These are phyloP conservation scores for Pachliopta kotzebuea DNA, from an alignment of 2,888 invertebrate species.

Conservation along the genomic window DNA sequence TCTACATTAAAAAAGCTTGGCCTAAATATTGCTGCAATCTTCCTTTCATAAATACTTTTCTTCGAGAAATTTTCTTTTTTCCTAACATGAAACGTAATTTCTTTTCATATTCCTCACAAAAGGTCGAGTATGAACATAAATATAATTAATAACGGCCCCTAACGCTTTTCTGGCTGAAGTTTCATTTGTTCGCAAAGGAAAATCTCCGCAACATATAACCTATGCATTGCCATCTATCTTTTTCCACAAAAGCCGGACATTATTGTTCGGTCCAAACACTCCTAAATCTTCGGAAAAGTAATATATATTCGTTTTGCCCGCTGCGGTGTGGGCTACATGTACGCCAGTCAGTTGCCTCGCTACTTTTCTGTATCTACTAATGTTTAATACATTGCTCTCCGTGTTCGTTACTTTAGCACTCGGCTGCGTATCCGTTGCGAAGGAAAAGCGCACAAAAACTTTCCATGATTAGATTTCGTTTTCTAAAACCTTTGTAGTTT, in stretches of 20 bases:
- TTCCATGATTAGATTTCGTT: slow-evolving; percentile 52
- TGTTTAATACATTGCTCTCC: slow-evolving; percentile 73
- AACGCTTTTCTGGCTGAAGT: slow-evolving; percentile 59
- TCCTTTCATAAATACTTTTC: not conserved
- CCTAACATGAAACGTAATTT: slow-evolving; percentile 55
- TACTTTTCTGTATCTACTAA: slow-evolving; percentile 74
- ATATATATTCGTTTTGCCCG: slow-evolving; percentile 82
- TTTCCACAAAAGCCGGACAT: slow-evolving; percentile 82
- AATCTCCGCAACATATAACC: slow-evolving; percentile 75
- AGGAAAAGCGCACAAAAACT: slow-evolving; percentile 57
- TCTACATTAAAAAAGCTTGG: not conserved
- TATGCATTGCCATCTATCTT: slow-evolving; percentile 81
- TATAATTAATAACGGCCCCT: slow-evolving; percentile 71
- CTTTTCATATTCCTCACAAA: slow-evolving; percentile 50
- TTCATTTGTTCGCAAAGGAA: slow-evolving; percentile 76
- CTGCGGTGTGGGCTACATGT: slow-evolving; percentile 71
- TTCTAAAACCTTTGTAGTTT: slow-evolving; percentile 53
- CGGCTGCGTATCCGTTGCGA: slow-evolving; percentile 42
- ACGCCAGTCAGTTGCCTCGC: slow-evolving; percentile 65
- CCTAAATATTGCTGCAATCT: slow-evolving; percentile 1
- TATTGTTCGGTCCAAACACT: slow-evolving; percentile 82
- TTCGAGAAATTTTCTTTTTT: slow-evolving; percentile 22
- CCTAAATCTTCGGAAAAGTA: slow-evolving; percentile 81
- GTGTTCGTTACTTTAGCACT: slow-evolving; percentile 41
- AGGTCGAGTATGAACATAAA: slow-evolving; percentile 65